Conservation (phyloP, 2,797 vertebrate species). For the Tadarida brasiliensis region DNA sequence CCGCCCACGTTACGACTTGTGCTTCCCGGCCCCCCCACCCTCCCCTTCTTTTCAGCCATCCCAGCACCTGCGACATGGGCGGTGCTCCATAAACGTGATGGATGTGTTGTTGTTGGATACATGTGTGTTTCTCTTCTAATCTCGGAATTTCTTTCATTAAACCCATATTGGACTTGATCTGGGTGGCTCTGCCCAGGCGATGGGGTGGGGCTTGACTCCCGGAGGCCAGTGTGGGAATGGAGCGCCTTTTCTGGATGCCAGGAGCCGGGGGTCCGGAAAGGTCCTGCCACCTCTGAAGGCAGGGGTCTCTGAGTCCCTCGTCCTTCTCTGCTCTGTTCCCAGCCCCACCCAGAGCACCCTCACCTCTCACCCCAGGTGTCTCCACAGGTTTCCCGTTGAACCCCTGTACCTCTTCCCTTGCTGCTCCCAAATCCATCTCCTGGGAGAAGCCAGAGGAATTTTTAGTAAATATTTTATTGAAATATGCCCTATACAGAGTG, state of each 20-base stretch:
- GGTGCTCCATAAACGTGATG: neutral
- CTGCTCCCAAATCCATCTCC: neutral
- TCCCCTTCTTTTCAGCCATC: neutral
- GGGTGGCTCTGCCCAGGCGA: neutral
- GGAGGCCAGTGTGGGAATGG: neutral
- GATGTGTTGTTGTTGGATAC: neutral
- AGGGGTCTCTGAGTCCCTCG: neutral
- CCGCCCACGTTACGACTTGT: accelerated
- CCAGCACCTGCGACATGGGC: neutral
- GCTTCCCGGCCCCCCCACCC: neutral
- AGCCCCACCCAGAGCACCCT: neutral
- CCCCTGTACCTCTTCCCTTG: neutral
- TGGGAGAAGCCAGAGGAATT: neutral
- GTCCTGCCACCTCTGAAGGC: neutral
- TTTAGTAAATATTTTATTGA: neutral
- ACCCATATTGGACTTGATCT: neutral
- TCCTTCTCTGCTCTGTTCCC: neutral
- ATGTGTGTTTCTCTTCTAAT: neutral
- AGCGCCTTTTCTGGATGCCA: neutral
- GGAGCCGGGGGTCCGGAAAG: neutral
- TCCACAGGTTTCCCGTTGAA: neutral
- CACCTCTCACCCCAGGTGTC: neutral
- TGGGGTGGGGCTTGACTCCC: neutral
- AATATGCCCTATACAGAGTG: neutral
- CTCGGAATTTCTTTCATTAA: neutral